phyloP scores from a whole-genome alignment of 2,888 invertebrate genomes.

The Ctenicera cuprea region DNA sequence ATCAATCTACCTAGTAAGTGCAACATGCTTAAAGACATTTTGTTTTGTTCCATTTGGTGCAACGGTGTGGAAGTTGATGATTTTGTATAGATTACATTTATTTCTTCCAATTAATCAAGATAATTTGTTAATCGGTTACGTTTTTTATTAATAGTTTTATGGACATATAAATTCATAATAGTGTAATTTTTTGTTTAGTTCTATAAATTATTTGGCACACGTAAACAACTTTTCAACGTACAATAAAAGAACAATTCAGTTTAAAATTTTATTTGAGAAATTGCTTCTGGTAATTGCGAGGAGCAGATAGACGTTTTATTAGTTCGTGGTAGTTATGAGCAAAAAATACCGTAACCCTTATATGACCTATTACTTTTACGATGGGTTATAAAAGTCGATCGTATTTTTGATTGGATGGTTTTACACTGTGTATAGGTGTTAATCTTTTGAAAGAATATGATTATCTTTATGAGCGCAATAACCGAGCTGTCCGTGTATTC shows the following conservation, averaged over 20 bases:
- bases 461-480: conserved; percentile 20
- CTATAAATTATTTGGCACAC: too few species aligned
- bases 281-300: conserved; percentile 5
- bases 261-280: conserved; percentile 21
- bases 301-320: conserved; percentile 31
- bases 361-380: conserved; percentile 34
- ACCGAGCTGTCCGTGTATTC: background rate
- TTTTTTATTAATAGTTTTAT: too few species aligned
- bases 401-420: conserved; percentile 34
- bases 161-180: too few species aligned
- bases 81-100: too few species aligned
- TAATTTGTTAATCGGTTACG: too few species aligned
- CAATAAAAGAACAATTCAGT: background rate
- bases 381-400: conserved; percentile 28
- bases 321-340: conserved; percentile 24
- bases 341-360: conserved; percentile 33
- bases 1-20: too few species aligned
- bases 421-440: conserved; percentile 21
- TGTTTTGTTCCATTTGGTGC: too few species aligned
- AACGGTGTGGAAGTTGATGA: too few species aligned
- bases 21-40: too few species aligned
- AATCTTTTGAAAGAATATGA: conserved; percentile 26
- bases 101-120: too few species aligned
- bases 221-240: background rate
- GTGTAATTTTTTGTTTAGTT: too few species aligned